Evolutionary conservation across 2,888 invertebrate genomes (phyloP).

Genomic region (Hydraecia micacea): DNA sequence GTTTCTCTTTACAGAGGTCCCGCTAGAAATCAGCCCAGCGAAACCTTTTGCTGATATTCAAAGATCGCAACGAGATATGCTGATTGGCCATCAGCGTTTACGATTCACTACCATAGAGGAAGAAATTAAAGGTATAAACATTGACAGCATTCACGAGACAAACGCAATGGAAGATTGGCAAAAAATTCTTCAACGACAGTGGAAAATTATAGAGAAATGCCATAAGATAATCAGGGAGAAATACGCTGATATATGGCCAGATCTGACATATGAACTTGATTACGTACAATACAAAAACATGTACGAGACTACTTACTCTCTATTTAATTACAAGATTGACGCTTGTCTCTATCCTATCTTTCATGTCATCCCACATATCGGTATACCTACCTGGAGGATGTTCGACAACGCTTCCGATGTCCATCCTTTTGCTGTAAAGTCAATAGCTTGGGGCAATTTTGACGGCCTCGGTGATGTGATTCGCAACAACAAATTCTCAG

Average conservation of each 20-base stretch:
- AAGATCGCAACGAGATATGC: background rate
- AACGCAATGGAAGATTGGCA: slow-evolving; percentile 28
- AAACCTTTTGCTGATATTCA: background rate
- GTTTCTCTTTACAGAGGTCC: background rate
- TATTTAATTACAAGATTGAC: slow-evolving; percentile 39
- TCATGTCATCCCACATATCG: slow-evolving; percentile 33
- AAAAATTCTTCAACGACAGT: slow-evolving; percentile 12
- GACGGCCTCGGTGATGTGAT: background rate
- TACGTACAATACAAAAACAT: slow-evolving; percentile 46
- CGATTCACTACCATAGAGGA: slow-evolving; percentile 11
- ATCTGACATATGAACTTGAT: slow-evolving; percentile 35
- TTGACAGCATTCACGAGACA: background rate
- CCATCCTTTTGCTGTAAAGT: slow-evolving; percentile 28
- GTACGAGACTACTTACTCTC: slow-evolving; percentile 47
- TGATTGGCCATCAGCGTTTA: slow-evolving; percentile 11
- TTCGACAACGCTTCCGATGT: slow-evolving; percentile 3
- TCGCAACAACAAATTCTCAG: slow-evolving; percentile 23
- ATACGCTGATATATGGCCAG: slow-evolving; percentile 7
- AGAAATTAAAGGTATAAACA: slow-evolving; percentile 16
- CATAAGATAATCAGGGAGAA: slow-evolving; percentile 22
- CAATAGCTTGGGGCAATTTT: slow-evolving; percentile 27
- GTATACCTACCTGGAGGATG: slow-evolving; percentile 45
- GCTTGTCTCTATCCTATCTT: background rate
- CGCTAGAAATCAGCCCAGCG: background rate
- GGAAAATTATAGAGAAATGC: slow-evolving; percentile 18